These are phyloP conservation scores for Caenorhabditis afra DNA, from an alignment of 2,888 invertebrate genomes.

Conservation along the genomic window DNA sequence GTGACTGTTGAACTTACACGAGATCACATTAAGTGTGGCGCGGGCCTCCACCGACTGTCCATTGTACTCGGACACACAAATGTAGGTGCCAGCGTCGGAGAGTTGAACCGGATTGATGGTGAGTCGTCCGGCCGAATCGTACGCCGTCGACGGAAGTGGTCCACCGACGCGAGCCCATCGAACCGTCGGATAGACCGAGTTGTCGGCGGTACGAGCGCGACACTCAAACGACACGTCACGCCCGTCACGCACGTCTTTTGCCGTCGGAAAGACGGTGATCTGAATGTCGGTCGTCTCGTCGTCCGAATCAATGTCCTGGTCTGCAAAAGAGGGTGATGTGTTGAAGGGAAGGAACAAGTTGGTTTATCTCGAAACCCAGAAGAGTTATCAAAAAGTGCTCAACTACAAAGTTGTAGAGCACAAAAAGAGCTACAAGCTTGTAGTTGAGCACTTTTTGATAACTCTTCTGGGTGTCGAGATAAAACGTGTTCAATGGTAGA, in stretches of 20 bases:
- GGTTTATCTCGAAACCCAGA: no score
- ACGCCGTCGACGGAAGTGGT: slow-evolving; percentile 75
- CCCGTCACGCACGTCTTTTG: slow-evolving; percentile 77
- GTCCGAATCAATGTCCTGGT: slow-evolving; percentile 66
- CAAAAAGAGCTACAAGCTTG: no score
- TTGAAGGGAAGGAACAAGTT: not conserved
- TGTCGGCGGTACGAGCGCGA: slow-evolving; percentile 77
- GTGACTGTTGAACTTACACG: slow-evolving; percentile 70
- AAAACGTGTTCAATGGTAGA: no score
- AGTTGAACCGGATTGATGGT: slow-evolving; percentile 72
- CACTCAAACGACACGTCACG: slow-evolving; percentile 79
- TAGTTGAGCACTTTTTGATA: no score
- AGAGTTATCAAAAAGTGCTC: no score
- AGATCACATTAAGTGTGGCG: slow-evolving; percentile 74
- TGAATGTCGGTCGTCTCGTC: slow-evolving; percentile 72
- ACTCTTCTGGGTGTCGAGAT: no score
- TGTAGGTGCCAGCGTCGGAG: slow-evolving; percentile 76
- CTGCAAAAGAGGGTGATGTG: slow-evolving; percentile 49
- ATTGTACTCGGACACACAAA: slow-evolving; percentile 77
- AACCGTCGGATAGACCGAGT: slow-evolving; percentile 72
- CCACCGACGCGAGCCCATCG: slow-evolving; percentile 72
- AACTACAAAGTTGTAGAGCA: no score
- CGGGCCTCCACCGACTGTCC: slow-evolving; percentile 77
- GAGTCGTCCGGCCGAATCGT: slow-evolving; percentile 75
- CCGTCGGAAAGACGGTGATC: slow-evolving; percentile 79